phyloP scores from a whole-genome alignment of 2,113 vertebrate species.

The Oreocharis arfaki region DNA sequence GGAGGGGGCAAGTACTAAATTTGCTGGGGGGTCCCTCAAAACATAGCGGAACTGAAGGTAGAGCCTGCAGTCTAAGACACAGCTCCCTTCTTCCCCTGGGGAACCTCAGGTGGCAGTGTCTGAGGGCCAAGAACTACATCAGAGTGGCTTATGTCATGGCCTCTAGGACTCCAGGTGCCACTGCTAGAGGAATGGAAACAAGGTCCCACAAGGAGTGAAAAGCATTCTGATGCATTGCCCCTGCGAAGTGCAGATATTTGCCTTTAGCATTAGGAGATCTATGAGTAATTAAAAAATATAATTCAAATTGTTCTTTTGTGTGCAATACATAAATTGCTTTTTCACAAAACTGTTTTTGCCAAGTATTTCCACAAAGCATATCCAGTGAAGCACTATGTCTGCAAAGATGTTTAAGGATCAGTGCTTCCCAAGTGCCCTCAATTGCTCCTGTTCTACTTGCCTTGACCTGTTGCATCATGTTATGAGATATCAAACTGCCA shows the following conservation, averaged over 20 bases:
- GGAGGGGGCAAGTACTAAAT: neutral
- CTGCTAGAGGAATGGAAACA: neutral
- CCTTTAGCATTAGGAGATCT: neutral
- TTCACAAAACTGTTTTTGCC: neutral
- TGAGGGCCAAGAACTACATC: neutral
- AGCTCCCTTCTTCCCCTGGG: neutral
- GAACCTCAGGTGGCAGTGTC: neutral
- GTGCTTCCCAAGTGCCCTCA: conserved; percentile 24
- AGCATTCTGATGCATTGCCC: neutral
- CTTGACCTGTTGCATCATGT: conserved; percentile 26
- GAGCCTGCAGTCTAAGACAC: neutral
- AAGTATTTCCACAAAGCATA: neutral
- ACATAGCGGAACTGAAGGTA: neutral
- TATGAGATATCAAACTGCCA: conserved; percentile 46
- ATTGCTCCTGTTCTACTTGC: conserved; percentile 40
- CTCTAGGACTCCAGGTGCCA: neutral
- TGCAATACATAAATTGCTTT: neutral
- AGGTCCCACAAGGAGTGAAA: neutral
- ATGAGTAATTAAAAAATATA: neutral
- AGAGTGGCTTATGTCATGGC: neutral
- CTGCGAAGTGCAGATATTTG: neutral
- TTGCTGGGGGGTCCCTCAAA: neutral
- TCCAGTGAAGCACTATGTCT: neutral
- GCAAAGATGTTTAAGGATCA: neutral
- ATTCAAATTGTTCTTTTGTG: neutral